Evolutionary conservation across 1,140 invertebrate genomes (phyloP), one percentile per base, ranked within the genome.

Genomic region (Chironomus tepperi): DNA sequence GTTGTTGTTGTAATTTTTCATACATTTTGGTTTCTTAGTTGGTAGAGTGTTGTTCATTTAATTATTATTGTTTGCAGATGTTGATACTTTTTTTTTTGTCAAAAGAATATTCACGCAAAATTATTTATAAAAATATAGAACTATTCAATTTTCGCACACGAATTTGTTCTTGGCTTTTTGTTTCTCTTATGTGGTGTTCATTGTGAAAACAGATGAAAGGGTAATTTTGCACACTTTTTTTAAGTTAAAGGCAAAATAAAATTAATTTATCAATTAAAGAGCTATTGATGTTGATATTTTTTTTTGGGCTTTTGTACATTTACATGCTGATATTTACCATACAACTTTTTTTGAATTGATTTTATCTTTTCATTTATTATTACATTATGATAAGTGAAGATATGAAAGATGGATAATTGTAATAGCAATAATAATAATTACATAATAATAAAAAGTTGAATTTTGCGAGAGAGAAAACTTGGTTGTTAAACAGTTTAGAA

Each of bases 401-500:
- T 57, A 57, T n/a, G 47, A 57, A 57, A 57, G 12, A 57, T 57
- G 47, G 24, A 34, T 34, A 34, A 34, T 34, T 34, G 24, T 34
- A 34, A 34, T 57, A 57, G 47, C 12, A 57, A 15, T 57, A 57
- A 57, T 57, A 57, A n/a, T 57, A 57, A 57, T 57, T 57, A 57
- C 12, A n/a, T 57, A 57, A 57, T 57, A n/a, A 57, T n/a, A 57
- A 57, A 57, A 57, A 57, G 47, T 57, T 57, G 47, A 15, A 12
- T 57, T 57, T 57, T 57, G 12, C 47, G 24, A 34, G 47, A n/a
- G 47, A 12, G 47, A n/a, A 12, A 57, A n/a, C 10, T 57, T 15
- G n/a, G 47, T 57, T 34, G 24, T 34, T 34, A 9, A 70, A 43
- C 12, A 47, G 67, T 78, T 93, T 96, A 96, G 89, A 97, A 96